Base-by-base conservation (phyloP, 2,113 vertebrate genomes). In the Typhlomys cinereus region DNA sequence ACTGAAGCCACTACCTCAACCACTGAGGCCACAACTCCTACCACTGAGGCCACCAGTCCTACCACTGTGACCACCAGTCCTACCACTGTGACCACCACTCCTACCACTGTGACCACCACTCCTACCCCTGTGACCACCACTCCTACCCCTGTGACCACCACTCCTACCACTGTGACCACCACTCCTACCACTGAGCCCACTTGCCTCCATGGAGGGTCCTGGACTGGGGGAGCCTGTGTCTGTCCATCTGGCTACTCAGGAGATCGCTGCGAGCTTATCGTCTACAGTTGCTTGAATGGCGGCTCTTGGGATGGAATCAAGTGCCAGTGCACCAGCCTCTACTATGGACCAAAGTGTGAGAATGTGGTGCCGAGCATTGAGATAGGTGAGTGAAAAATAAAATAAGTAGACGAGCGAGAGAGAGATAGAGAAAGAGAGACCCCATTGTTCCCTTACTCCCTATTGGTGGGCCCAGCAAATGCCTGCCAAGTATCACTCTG, bases 241-340 rank as follows among this genome's bases (percentile, higher is more conserved):
- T 96, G 80, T 27, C 64, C 36, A 36, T 0, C 0, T 0, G 36
- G 23, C 17, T 92, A 4, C 52, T 1, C 0, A 0, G 95, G 96
- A 62, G 15, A 75, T 8, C 21, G 0, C 4, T 92, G 91, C 21
- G 2, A 95, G 61, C 0, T 23, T 5, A 9, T 0, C 0, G 0
- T 0, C 0, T 0, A 0, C 0, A 0, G 0, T 18, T 97, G 95
- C 71, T 0, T 21, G 1, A 92, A 95, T 0, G 88, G 15, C 2
- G 94, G 96, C 36, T 0, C 0, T 3, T 95, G 86, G 91, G 86
- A 92, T 4, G 95, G 64, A 2, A 1, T 70, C 66, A 92, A 89
- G 27, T 96, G 94, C 39, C 15, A 17, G 21, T 95, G 93, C 20
- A 0, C 2, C 0, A 17, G 0, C 48, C 21, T 29, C 12, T 96